phyloP scores from a whole-genome alignment of 2,113 vertebrate genomes.

The Pipra filicauda region DNA sequence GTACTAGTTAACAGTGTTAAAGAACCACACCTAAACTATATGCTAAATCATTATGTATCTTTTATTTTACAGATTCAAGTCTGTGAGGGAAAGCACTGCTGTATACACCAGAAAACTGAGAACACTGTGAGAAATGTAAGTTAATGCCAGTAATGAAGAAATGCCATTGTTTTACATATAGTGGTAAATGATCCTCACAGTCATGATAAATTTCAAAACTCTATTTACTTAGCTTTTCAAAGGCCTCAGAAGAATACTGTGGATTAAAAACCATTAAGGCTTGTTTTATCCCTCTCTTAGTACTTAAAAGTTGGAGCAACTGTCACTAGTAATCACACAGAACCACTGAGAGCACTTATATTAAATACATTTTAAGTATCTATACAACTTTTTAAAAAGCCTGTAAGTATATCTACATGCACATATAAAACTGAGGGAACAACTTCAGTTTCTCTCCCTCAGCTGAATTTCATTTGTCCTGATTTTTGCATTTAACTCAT shows the following conservation, averaged over 20 bases:
- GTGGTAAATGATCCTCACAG: background rate
- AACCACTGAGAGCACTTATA: background rate
- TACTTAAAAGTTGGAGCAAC: background rate
- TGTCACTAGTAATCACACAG: background rate
- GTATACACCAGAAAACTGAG: background rate
- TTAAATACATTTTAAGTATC: background rate
- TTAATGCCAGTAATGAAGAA: background rate
- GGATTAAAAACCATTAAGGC: background rate
- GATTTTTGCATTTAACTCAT: conserved; percentile 33
- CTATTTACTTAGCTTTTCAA: background rate
- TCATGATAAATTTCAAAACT: background rate
- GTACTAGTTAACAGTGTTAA: background rate
- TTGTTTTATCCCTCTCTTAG: background rate
- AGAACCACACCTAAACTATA: background rate
- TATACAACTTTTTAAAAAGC: background rate
- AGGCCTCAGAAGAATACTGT: background rate
- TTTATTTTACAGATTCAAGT: background rate
- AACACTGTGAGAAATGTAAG: background rate
- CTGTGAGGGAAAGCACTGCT: background rate
- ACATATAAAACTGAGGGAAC: background rate
- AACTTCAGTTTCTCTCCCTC: background rate
- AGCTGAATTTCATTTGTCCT: background rate
- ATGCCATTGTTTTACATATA: background rate
- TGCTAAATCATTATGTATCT: background rate
- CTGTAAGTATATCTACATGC: background rate